Evolutionary conservation across 2,888 invertebrate species (phyloP), one percentile per base, ranked within the genome.

Genomic region (Drosophila nigricruria): DNA sequence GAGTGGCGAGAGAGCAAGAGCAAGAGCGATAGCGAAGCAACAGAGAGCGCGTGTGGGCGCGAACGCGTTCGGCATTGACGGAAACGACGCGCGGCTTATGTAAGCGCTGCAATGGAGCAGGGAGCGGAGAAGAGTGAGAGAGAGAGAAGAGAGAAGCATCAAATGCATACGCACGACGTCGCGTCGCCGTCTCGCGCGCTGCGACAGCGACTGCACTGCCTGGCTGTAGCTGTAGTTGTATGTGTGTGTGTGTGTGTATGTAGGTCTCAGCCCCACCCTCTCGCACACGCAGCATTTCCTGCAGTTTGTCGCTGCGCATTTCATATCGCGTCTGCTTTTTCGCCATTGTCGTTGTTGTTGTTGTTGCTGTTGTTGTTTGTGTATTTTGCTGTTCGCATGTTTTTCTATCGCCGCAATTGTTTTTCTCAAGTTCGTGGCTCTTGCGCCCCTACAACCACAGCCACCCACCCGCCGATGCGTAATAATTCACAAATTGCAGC

Each of bases 391-490:
- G 42, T 84, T 74, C 71, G 72, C 86, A 82, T 83, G 82, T 80
- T 82, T 82, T 85, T 82, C 82, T 82, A 82, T 85, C 80, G 81
- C 85, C 42, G 60, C 77, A 77, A 85, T 85, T 82, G 86, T 81
- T 85, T 83, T 79, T 76, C 83, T 74, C 81, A 83, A 83, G 86
- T 82, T 86, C 86, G 86, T 80, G 76, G 69, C 77, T 78, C 72
- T 86, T 73, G 81, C 36, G 30, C 52, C 34, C 6, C 8, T 23
- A 0, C 43, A 23, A 3, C 18, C 23, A 12, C 45, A 5, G 47
- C 9, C 49, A 56, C 47, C 18, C 73, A 30, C 30, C 49, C 49
- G 49, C 30, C 58, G 75, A 79, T 81, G 87, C 84, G 84, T 83
- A 79, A 84, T 87, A 84, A 81, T 79, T 83, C 81, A 86, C 74